phyloP scores from a whole-genome alignment of 1,140 invertebrate species.

The Lasioglossum baleicum region DNA sequence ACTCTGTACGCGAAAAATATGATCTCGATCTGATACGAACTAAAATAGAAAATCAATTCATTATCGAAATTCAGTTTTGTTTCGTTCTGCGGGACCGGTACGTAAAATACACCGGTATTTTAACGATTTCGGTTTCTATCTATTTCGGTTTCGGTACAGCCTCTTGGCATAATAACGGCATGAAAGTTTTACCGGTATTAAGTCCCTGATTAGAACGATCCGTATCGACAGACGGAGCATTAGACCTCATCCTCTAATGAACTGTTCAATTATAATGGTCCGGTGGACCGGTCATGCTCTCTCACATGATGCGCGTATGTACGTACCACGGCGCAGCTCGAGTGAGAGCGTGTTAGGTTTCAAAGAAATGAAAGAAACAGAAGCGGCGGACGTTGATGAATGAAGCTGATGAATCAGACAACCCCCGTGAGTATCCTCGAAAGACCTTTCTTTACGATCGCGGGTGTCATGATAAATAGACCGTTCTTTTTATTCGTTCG shows the following conservation, averaged over 20 bases:
- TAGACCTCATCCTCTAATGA: constrained; percentile 31
- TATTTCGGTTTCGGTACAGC: too few species aligned
- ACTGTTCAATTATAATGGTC: constrained; percentile 39
- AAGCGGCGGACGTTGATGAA: constrained; percentile 65
- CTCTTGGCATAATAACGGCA: too few species aligned
- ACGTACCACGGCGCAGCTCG: too few species aligned
- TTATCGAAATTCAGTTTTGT: too few species aligned
- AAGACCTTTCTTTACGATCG: constrained; percentile 66
- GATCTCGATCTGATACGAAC: too few species aligned
- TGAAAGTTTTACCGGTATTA: too few species aligned
- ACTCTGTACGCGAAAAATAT: too few species aligned
- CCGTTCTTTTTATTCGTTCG: constrained; percentile 50
- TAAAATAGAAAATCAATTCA: too few species aligned
- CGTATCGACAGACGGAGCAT: constrained; percentile 20
- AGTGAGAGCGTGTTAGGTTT: constrained; percentile 57
- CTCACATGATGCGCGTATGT: constrained; percentile 49
- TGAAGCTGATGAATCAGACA: constrained; percentile 68
- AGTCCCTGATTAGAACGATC: too few species aligned
- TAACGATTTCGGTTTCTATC: too few species aligned
- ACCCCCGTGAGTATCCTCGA: constrained; percentile 61
- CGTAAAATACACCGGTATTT: too few species aligned
- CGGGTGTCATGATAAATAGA: constrained; percentile 65
- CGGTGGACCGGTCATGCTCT: constrained; percentile 37
- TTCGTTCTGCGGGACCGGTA: too few species aligned
- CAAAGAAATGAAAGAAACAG: constrained; percentile 69